phyloP scores from a whole-genome alignment of 2,797 vertebrate species.

The Remorina albescens region DNA sequence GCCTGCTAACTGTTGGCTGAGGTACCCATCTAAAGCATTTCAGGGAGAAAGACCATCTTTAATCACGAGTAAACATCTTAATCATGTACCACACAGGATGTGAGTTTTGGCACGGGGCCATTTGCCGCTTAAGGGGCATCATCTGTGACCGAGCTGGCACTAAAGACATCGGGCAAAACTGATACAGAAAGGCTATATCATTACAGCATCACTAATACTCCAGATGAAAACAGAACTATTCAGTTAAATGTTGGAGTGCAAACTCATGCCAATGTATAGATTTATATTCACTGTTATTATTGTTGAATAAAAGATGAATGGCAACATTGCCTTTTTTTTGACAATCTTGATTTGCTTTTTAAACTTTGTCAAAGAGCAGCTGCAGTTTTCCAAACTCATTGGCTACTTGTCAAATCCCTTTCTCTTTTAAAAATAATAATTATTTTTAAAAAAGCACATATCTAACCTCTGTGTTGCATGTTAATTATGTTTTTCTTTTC shows the following conservation, averaged over 20 bases:
- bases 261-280: not conserved
- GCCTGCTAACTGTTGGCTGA: slow-evolving; percentile 34
- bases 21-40: slow-evolving; percentile 46
- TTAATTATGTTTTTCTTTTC: too few species aligned
- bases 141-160: slow-evolving; percentile 4
- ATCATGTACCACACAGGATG: slow-evolving; percentile 68
- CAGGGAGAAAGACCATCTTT: slow-evolving; percentile 54
- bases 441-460: too few species aligned
- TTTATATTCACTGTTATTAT: slow-evolving; percentile 3
- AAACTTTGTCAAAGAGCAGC: too few species aligned
- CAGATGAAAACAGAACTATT: not conserved
- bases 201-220: not conserved
- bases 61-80: slow-evolving; percentile 67
- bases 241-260: slow-evolving; percentile 5
- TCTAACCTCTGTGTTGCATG: too few species aligned
- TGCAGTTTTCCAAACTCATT: too few species aligned
- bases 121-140: slow-evolving; percentile 16
- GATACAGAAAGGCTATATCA: not conserved
- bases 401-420: too few species aligned
- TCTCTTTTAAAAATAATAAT: too few species aligned
- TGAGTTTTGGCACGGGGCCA: slow-evolving; percentile 45
- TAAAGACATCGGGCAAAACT: slow-evolving; percentile 1
- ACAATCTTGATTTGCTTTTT: too few species aligned
- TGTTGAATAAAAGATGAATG: not conserved
- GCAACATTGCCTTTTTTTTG: too few species aligned